A percentile compares a stretch with the other conserved stretches of the same genome.
Conservation (phyloP, 2,113 vertebrate genomes). For the Balaeniceps rex region DNA sequence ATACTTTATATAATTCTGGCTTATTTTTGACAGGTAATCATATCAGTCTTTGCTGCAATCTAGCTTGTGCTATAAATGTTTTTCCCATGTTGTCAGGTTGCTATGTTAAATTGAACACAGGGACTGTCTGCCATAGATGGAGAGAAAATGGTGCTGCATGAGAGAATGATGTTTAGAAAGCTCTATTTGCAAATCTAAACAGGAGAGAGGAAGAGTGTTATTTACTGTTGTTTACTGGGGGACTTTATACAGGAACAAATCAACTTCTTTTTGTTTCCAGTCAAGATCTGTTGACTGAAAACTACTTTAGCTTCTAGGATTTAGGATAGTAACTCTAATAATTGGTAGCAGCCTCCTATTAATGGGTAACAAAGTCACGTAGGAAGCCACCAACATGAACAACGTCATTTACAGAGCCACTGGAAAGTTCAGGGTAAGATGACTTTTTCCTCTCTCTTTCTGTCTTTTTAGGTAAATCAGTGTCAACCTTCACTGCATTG, state of each 20-base stretch:
- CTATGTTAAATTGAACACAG: not conserved
- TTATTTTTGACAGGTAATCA: constrained; percentile 48
- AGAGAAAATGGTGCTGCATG: not conserved
- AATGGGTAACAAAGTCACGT: not conserved
- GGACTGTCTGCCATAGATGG: not conserved
- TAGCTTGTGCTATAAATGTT: not conserved
- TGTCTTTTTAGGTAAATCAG: not conserved
- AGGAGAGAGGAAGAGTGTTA: not conserved
- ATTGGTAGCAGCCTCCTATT: not conserved
- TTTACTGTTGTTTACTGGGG: not conserved
- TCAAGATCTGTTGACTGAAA: constrained; percentile 1
- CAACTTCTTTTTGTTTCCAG: not conserved
- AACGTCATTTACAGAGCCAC: not conserved
- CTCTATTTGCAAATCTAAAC: not conserved
- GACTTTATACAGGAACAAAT: not conserved
- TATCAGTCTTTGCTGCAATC: not conserved
- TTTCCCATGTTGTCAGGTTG: not conserved
- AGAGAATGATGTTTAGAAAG: not conserved
- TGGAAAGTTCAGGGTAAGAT: not conserved
- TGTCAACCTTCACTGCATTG: not conserved
- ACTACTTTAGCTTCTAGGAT: not conserved
- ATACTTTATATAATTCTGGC: not conserved
- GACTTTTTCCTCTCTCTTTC: not conserved
- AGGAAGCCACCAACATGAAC: not conserved
- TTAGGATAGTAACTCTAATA: constrained; percentile 24